These are phyloP conservation scores for Dermochelys coriacea DNA, from an alignment of 2,797 vertebrate species.

Conservation along the genomic window DNA sequence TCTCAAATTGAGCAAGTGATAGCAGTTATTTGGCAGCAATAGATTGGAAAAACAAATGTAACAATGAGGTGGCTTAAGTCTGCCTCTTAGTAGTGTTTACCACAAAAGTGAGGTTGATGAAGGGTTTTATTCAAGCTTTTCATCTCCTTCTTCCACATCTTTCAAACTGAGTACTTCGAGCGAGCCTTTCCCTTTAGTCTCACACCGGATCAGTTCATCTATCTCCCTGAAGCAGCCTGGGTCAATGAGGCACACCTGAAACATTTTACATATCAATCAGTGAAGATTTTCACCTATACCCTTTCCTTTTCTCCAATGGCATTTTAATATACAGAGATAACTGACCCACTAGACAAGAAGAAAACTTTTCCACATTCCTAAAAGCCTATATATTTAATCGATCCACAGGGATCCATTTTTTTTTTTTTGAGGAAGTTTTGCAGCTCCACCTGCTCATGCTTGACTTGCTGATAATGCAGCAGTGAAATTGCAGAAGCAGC, in stretches of 20 bases:
- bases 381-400: background rate
- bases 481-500: background rate
- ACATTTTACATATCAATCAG: slow-evolving; percentile 13
- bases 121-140: slow-evolving; percentile 86
- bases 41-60: slow-evolving; percentile 43
- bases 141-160: slow-evolving; percentile 97
- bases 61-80: background rate
- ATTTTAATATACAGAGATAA: background rate
- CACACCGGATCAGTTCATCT: slow-evolving; percentile 94
- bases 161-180: slow-evolving; percentile 95
- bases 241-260: slow-evolving; percentile 94
- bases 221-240: slow-evolving; percentile 97
- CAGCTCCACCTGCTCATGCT: background rate
- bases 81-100: background rate
- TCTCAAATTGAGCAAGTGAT: slow-evolving; percentile 25
- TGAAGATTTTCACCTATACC: accelerated
- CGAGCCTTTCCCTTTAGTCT: slow-evolving; percentile 93
- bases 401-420: background rate
- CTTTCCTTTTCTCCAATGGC: background rate
- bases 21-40: slow-evolving; percentile 58
- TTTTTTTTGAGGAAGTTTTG: background rate
- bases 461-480: background rate
- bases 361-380: background rate
- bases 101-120: background rate
- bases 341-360: background rate